Conservation (phyloP, 2,113 vertebrate species). For the Pseudopipra pipra region DNA sequence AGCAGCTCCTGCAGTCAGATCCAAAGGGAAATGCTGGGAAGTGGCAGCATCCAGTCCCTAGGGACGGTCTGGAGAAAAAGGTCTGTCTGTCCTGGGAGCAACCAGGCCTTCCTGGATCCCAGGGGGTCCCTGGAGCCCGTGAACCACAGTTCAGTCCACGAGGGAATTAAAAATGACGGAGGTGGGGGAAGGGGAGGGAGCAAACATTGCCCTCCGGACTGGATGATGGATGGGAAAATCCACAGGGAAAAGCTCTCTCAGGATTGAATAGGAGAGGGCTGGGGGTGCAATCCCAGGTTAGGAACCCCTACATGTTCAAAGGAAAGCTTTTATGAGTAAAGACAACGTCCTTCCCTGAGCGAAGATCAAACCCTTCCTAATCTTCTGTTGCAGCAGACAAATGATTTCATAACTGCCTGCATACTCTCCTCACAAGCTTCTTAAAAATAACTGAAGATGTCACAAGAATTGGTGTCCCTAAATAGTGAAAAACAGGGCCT, state of each 20-base stretch:
- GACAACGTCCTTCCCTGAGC: neutral
- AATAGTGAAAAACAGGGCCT: neutral
- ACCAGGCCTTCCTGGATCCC: neutral
- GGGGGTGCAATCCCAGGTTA: neutral
- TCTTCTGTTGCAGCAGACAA: slow-evolving; percentile 6
- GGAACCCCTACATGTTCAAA: neutral
- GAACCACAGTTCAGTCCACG: neutral
- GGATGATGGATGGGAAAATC: neutral
- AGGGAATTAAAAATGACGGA: neutral
- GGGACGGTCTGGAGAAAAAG: neutral
- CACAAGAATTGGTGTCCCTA: neutral
- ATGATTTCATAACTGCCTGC: neutral
- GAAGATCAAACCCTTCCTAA: slow-evolving; percentile 43
- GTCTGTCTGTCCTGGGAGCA: neutral
- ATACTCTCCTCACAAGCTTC: neutral
- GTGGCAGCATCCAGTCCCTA: neutral
- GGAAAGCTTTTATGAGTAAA: neutral
- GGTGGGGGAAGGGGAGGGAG: neutral
- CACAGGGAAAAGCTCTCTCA: neutral
- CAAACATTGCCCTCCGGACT: neutral
- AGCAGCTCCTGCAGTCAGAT: neutral
- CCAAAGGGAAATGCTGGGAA: neutral
- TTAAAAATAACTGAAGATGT: neutral
- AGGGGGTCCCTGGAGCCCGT: neutral
- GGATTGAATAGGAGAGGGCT: neutral